A percentile compares a stretch with the other conserved stretches of the same genome.
phyloP scores from a whole-genome alignment of 2,888 invertebrate species.

The Adelphocoris suturalis region DNA sequence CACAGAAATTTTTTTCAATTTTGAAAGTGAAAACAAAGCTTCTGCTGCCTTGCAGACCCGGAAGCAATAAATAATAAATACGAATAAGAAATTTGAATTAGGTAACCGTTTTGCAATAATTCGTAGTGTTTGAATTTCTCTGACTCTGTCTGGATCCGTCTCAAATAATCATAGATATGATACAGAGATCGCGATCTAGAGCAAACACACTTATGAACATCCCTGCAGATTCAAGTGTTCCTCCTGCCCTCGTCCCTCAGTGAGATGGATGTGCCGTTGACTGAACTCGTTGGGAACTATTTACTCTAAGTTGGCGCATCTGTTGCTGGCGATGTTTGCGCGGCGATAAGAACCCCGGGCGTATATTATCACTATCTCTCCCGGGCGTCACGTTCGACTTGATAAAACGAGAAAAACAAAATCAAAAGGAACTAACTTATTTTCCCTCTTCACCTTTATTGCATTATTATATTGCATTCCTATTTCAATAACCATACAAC shows the following conservation, averaged over 20 bases:
- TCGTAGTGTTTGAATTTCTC: no score
- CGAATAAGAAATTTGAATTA: no score
- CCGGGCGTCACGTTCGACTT: conserved; percentile 35
- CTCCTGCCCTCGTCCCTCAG: not conserved
- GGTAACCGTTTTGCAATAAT: no score
- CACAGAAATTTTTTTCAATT: no score
- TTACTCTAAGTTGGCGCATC: conserved; percentile 35
- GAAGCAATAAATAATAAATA: no score
- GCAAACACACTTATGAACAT: no score
- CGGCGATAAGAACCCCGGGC: conserved; percentile 13
- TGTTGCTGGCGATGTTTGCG: conserved; percentile 27
- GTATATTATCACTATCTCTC: conserved; percentile 18
- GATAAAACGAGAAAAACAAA: not conserved
- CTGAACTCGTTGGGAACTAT: conserved; percentile 12
- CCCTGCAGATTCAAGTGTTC: not conserved
- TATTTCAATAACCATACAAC: not conserved
- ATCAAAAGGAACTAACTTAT: conserved; percentile 22
- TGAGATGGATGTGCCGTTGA: not conserved
- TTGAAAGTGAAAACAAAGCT: no score
- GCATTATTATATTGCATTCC: no score
- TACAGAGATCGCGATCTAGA: no score
- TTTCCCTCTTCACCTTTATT: not conserved
- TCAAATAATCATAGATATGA: no score
- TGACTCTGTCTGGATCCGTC: no score
- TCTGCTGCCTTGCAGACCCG: no score